A percentile compares a stretch with the other conserved stretches of the same genome.
Conservation (phyloP, 23 tunicate genomes). For the Aplidium turbinatum region DNA sequence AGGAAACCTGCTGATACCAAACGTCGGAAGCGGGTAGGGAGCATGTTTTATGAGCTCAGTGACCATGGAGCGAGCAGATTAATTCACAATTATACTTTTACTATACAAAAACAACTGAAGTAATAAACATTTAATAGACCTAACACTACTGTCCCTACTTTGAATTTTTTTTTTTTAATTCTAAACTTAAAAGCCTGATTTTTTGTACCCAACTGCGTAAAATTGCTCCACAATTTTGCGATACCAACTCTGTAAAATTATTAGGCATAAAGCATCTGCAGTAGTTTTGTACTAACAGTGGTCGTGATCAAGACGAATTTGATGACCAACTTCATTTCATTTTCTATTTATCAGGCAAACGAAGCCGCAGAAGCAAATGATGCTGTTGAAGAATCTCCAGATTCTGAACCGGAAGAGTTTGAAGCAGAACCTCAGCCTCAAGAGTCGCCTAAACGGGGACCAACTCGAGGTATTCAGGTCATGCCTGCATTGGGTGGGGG, state of each 20-base stretch:
- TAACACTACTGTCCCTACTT: not conserved
- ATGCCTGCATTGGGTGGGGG: constrained; percentile 50
- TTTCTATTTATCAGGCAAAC: constrained; percentile 31
- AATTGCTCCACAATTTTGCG: too few species aligned
- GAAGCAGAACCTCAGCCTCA: constrained; percentile 11
- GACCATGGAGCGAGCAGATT: not conserved
- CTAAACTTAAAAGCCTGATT: not conserved
- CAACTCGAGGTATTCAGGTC: constrained; percentile 57
- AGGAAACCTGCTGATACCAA: constrained; percentile 62
- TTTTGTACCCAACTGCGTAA: too few species aligned
- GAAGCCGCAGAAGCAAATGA: constrained; percentile 27
- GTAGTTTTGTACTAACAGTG: too few species aligned
- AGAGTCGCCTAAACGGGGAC: constrained; percentile 4
- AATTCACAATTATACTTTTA: too few species aligned
- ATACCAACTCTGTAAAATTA: too few species aligned
- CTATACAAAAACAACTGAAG: too few species aligned
- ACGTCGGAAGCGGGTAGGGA: constrained; percentile 70
- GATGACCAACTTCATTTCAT: not conserved
- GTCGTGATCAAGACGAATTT: too few species aligned
- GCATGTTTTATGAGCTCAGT: not conserved
- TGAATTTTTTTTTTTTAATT: not conserved
- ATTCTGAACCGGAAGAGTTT: constrained; percentile 26
- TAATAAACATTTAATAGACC: too few species aligned
- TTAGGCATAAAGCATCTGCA: too few species aligned
- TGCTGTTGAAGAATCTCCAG: constrained; percentile 22